These are phyloP conservation scores for Drosophila carrolli DNA, from an alignment of 1,140 invertebrate genomes.

Conservation along the genomic window DNA sequence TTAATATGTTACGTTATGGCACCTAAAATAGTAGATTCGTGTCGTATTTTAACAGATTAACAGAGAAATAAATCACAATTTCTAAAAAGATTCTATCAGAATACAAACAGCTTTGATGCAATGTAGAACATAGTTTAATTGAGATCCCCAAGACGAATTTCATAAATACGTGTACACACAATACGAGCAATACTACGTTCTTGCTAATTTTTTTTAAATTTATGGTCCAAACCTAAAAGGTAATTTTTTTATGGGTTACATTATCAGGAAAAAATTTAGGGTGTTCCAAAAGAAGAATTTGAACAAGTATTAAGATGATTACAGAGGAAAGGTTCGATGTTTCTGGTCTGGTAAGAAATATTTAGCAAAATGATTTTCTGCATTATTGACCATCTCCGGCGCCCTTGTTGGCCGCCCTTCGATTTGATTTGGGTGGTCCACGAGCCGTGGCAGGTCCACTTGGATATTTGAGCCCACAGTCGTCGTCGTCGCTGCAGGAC, in stretches of 20 bases:
- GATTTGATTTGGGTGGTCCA: neutral
- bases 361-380: neutral
- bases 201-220: neutral
- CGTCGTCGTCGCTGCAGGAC: slow-evolving; percentile 60
- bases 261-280: slow-evolving; percentile 3
- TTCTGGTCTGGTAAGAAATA: neutral
- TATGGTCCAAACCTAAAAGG: too few relatives aligned
- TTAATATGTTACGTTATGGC: too few relatives aligned
- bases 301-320: slow-evolving; percentile 5
- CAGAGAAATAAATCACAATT: too few relatives aligned
- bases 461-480: slow-evolving; percentile 29
- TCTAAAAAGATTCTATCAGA: too few relatives aligned
- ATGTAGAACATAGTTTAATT: slow-evolving; percentile 5
- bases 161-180: slow-evolving; percentile 20
- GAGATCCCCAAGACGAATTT: slow-evolving; percentile 7
- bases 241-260: slow-evolving; percentile 5
- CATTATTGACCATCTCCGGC: slow-evolving; percentile 67
- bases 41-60: too few relatives aligned
- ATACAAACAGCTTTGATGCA: neutral
- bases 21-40: too few relatives aligned
- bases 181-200: neutral
- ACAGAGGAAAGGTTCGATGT: neutral
- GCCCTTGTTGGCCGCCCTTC: slow-evolving; percentile 46
- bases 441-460: slow-evolving; percentile 46
- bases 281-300: slow-evolving; percentile 1